Conservation (phyloP, 2,113 vertebrate genomes). For the Todiramphus saurophagus region DNA sequence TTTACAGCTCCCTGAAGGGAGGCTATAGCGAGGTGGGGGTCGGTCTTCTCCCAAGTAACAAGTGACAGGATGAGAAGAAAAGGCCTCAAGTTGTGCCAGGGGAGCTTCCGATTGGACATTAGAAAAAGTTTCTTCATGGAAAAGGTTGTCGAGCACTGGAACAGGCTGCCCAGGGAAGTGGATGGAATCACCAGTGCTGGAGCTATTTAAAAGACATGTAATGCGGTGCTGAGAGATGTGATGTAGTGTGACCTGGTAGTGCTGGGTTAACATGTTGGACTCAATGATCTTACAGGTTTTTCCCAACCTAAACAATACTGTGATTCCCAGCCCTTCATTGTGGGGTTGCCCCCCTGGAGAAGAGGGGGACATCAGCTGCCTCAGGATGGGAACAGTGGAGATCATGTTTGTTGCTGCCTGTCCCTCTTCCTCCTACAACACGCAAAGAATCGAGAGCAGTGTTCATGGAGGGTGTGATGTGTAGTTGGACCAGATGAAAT, state of each 20-base stretch:
- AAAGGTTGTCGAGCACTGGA: neutral
- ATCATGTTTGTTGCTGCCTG: rapidly evolving
- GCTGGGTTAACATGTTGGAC: neutral
- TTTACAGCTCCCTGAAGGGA: neutral
- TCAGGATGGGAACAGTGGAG: neutral
- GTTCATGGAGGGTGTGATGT: neutral
- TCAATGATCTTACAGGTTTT: neutral
- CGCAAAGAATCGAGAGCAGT: neutral
- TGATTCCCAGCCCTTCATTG: neutral
- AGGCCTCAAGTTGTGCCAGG: neutral
- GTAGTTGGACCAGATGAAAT: neutral
- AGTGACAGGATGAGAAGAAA: neutral
- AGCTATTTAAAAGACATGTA: neutral
- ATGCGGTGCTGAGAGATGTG: neutral
- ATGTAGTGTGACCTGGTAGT: neutral
- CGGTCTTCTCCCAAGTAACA: neutral
- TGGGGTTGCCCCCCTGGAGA: neutral
- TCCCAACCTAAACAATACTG: neutral
- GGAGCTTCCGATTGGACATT: neutral
- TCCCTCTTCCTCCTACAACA: neutral
- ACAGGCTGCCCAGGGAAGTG: neutral
- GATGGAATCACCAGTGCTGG: neutral
- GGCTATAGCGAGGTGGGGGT: neutral
- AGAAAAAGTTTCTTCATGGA: neutral
- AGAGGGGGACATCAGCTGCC: neutral